Evolutionary conservation across 2,888 invertebrate species (phyloP), one percentile per base, ranked within the genome.

Genomic region (Heliconius hortense): DNA sequence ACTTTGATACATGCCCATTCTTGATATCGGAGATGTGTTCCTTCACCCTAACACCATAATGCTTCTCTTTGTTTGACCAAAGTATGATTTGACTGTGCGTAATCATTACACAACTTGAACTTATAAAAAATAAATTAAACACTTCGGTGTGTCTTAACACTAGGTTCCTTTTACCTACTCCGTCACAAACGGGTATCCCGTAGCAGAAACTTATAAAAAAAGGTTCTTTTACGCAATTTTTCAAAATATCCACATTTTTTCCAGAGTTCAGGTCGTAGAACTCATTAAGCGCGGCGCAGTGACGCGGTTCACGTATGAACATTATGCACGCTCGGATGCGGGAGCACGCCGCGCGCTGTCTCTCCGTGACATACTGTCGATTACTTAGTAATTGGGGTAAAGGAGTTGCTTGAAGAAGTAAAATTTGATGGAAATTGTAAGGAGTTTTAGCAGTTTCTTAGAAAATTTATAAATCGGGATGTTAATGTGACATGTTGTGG

Each of bases 321-420:
- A 71, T 72, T 72, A 69, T 56, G 59, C 75, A 72, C 72, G 72
- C 68, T 63, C 72, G 68, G 72, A 69, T 67, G 63, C 64, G 69
- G 48, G n/a, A 21, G 72, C 64, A 53, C 75, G 70, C 13, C 43
- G 59, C 53, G n/a, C 48, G 43, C 64, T 69, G 72, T 69, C 69
- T 73, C 28, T 28, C 26, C 35, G 39, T 48, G 48, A 76, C 76
- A 70, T 63, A 70, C 73, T 11, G 64, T 8, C 43, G 8, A 18
- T n/a, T 21, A 35, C 35, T 66, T 56, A 11, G 26, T 24, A 39
- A 66, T 53, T 35, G 48, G 53, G 21, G 7, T 70, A 0, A 5
- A 56, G n/a, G n/a, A 56, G 8, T 7, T 56, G 1, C n/a, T 56
- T 2, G 3, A 10, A 56, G 10, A 48, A 15, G 15, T 5, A n/a